phyloP scores from a whole-genome alignment of 2,113 vertebrate genomes.

The Saccopteryx leptura region DNA sequence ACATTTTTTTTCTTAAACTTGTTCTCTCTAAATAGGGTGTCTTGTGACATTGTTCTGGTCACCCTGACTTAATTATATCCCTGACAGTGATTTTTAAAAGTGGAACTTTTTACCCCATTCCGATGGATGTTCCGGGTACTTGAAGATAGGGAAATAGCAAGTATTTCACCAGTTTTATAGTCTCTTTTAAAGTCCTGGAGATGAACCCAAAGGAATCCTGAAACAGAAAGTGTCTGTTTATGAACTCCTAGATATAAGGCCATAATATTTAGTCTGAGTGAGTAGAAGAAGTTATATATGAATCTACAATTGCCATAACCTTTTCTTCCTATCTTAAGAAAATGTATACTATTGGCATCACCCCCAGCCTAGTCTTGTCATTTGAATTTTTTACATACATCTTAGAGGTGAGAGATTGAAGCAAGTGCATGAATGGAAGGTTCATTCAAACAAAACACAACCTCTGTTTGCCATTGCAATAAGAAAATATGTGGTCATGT shows the following conservation, averaged over 20 bases:
- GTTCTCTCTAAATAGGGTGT: constrained; percentile 41
- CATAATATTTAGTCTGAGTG: background rate
- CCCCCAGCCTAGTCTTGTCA: background rate
- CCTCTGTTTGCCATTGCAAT: background rate
- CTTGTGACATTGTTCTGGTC: constrained; percentile 45
- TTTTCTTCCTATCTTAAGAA: background rate
- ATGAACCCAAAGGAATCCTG: background rate
- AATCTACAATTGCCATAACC: background rate
- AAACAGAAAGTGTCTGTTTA: background rate
- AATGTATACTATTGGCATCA: background rate
- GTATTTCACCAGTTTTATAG: background rate
- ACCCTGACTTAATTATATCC: background rate
- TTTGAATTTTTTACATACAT: constrained; percentile 36
- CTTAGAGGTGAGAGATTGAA: constrained; percentile 19
- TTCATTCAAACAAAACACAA: background rate
- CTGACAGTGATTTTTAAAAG: background rate
- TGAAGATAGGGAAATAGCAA: background rate
- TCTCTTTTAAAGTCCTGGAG: background rate
- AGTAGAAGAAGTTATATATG: background rate
- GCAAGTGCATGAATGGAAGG: background rate
- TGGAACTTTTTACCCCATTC: background rate
- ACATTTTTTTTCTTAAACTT: background rate
- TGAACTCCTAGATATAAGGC: constrained; percentile 20
- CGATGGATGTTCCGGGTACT: background rate
- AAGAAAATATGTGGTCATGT: background rate